phyloP scores from a whole-genome alignment of 2,888 invertebrate species.

The Operophtera brumata region DNA sequence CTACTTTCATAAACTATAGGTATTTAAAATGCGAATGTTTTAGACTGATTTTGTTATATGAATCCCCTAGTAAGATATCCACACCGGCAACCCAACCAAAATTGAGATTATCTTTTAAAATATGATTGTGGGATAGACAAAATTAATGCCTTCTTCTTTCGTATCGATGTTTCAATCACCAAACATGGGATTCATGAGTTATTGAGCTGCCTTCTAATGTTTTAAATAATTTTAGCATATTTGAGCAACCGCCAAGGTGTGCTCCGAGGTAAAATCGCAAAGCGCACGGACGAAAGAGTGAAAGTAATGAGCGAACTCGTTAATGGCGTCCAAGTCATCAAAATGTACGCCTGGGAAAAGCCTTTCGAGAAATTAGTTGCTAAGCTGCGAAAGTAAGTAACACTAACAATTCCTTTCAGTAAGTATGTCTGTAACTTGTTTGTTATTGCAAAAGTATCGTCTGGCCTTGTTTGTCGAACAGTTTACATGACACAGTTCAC shows the following conservation, averaged over 20 bases:
- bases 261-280: conserved; percentile 82
- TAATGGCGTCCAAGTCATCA: conserved; percentile 89
- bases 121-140: too few species aligned
- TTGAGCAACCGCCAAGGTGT: conserved; percentile 69
- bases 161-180: too few species aligned
- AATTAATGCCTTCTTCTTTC: too few species aligned
- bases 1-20: neutral
- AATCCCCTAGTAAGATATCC: too few species aligned
- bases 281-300: conserved; percentile 87
- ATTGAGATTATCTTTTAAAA: too few species aligned
- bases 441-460: neutral
- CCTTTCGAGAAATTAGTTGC: conserved; percentile 86
- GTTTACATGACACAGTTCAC: neutral
- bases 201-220: too few species aligned
- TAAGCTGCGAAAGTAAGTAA: conserved; percentile 82
- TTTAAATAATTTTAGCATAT: conserved; percentile 56
- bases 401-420: neutral
- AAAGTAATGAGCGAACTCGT: conserved; percentile 90
- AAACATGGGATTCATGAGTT: too few species aligned
- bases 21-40: too few species aligned
- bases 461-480: neutral
- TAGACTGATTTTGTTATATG: too few species aligned
- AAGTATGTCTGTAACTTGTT: neutral
- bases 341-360: conserved; percentile 93
- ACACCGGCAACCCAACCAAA: too few species aligned